A percentile compares a stretch with the other conserved stretches of the same genome.
Conservation (phyloP, 2,113 vertebrate species). For the Lepus americanus region DNA sequence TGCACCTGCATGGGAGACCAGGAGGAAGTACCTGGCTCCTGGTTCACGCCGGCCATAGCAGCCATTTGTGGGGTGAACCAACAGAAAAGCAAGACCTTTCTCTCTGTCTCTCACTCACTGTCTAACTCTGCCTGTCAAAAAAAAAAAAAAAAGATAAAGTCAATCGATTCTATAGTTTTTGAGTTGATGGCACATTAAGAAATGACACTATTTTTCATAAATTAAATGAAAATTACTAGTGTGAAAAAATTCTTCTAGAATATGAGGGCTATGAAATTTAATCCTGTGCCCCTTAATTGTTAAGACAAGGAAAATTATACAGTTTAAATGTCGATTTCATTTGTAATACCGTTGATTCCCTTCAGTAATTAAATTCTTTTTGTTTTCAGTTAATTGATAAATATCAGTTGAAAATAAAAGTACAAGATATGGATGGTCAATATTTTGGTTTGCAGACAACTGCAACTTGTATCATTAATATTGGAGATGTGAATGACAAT, state of each 20-base stretch:
- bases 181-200: not conserved
- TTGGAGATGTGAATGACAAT: constrained; percentile 93
- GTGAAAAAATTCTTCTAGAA: not conserved
- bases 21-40: too few relatives aligned
- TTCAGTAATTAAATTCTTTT: constrained; percentile 19
- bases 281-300: not conserved
- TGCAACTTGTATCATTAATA: constrained; percentile 87
- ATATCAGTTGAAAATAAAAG: constrained; percentile 87
- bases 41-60: too few relatives aligned
- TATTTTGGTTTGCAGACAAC: constrained; percentile 87
- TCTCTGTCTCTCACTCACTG: too few relatives aligned
- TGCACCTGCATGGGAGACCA: too few relatives aligned
- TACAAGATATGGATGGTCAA: constrained; percentile 91
- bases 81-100: too few relatives aligned
- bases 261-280: not conserved
- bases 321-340: not conserved
- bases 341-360: not conserved
- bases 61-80: too few relatives aligned
- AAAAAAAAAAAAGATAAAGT: too few relatives aligned
- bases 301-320: not conserved
- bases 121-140: too few relatives aligned
- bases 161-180: not conserved
- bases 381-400: constrained; percentile 86
- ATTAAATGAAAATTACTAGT: not conserved
- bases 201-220: not conserved